Evolutionary conservation across 2,113 vertebrate genomes (phyloP).

Genomic region (Urocolius indicus): DNA sequence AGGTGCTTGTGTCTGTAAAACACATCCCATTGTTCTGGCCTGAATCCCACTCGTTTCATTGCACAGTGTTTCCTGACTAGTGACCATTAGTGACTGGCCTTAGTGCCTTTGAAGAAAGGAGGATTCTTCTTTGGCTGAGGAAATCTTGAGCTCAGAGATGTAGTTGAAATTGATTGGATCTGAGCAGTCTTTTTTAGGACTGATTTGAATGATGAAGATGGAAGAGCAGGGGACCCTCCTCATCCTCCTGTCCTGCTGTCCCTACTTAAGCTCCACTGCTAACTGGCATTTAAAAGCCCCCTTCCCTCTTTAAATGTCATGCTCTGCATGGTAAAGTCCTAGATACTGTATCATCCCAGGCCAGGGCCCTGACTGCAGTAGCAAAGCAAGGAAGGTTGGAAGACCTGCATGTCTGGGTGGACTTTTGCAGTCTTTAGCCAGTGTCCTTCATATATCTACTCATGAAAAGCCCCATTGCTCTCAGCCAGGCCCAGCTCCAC

Average conservation of each 20-base stretch:
- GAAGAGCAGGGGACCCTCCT: not conserved
- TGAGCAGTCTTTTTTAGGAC: not conserved
- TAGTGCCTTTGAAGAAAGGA: not conserved
- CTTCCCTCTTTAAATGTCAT: not conserved
- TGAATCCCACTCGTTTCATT: not conserved
- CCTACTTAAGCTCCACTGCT: not conserved
- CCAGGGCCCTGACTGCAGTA: not conserved
- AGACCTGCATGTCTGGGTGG: not conserved
- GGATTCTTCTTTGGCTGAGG: not conserved
- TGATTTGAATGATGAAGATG: not conserved
- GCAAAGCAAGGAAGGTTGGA: not conserved
- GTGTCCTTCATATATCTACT: not conserved
- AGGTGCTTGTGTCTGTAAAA: not conserved
- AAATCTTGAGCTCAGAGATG: not conserved
- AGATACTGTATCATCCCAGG: not conserved
- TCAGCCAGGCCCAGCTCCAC: not conserved
- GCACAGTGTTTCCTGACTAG: not conserved
- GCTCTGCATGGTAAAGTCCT: not conserved
- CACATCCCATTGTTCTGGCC: not conserved
- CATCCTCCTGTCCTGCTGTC: not conserved
- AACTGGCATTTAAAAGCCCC: not conserved
- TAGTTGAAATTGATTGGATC: not conserved
- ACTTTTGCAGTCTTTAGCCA: not conserved
- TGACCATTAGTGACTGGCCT: not conserved
- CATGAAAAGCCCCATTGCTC: not conserved